Percentiles rank a stretch among this genome's conserved stretches.
phyloP scores from a whole-genome alignment of 2,113 vertebrate genomes.

The Thunnus maccoyii region DNA sequence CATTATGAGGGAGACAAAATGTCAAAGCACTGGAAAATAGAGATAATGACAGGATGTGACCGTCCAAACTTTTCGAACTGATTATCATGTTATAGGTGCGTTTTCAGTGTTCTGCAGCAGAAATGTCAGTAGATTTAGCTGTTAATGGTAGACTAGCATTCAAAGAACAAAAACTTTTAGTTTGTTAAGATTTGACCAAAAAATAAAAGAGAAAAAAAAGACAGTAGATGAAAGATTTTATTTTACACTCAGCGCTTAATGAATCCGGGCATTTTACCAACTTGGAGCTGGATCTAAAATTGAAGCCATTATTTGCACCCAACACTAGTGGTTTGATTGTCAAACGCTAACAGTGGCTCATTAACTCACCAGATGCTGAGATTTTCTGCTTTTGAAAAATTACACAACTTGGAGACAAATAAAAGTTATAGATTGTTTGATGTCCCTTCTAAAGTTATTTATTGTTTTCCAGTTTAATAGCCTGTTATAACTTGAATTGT shows the following conservation, averaged over 20 bases:
- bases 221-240: no score
- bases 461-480: not conserved
- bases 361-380: not conserved
- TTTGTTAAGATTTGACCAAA: no score
- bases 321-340: not conserved
- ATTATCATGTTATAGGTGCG: not conserved
- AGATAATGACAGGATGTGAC: not conserved
- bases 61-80: not conserved
- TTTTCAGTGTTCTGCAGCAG: not conserved
- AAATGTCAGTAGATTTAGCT: not conserved
- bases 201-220: no score
- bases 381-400: not conserved
- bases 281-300: not conserved
- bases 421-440: not conserved
- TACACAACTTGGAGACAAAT: not conserved
- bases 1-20: not conserved
- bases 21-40: not conserved
- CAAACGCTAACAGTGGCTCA: not conserved
- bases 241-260: not conserved
- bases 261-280: slow-evolving; percentile 14
- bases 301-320: slow-evolving; percentile 8
- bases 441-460: not conserved
- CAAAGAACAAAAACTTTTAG: not conserved
- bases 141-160: not conserved
- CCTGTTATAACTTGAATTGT: not conserved